A percentile compares a stretch with the other conserved stretches of the same genome.
These are phyloP conservation scores for Eira barbara DNA, from an alignment of 2,113 vertebrate genomes.

Conservation along the genomic window DNA sequence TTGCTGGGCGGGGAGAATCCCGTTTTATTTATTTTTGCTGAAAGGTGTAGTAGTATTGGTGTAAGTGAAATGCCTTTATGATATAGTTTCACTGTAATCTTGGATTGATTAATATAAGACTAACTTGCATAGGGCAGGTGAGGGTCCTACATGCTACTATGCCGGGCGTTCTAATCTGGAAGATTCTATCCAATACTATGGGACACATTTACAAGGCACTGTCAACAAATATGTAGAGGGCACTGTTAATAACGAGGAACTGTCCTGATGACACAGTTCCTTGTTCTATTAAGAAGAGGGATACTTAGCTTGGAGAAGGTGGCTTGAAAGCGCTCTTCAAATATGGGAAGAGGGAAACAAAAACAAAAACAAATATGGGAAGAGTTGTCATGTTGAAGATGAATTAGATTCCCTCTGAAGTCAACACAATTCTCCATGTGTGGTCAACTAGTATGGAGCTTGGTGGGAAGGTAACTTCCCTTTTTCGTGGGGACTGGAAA, in stretches of 20 bases:
- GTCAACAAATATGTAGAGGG: neutral
- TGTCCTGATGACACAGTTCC: neutral
- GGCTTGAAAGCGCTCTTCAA: neutral
- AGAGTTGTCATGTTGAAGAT: neutral
- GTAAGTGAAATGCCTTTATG: neutral
- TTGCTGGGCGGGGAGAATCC: neutral
- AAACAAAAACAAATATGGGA: neutral
- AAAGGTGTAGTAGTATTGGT: neutral
- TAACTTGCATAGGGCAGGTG: neutral
- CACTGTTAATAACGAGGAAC: neutral
- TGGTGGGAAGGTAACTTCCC: neutral
- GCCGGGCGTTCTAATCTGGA: neutral
- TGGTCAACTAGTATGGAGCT: neutral
- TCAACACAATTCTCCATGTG: neutral
- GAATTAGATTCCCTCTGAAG: neutral
- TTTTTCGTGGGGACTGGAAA: neutral
- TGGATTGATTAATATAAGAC: neutral
- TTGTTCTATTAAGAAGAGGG: neutral
- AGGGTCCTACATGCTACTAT: neutral
- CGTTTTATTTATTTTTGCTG: neutral
- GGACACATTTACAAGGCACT: neutral
- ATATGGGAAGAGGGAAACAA: neutral
- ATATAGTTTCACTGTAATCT: neutral
- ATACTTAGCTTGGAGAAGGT: neutral
- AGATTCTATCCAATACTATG: neutral